Conservation (phyloP, 2,113 vertebrate species). For the Platichthys flesus region DNA sequence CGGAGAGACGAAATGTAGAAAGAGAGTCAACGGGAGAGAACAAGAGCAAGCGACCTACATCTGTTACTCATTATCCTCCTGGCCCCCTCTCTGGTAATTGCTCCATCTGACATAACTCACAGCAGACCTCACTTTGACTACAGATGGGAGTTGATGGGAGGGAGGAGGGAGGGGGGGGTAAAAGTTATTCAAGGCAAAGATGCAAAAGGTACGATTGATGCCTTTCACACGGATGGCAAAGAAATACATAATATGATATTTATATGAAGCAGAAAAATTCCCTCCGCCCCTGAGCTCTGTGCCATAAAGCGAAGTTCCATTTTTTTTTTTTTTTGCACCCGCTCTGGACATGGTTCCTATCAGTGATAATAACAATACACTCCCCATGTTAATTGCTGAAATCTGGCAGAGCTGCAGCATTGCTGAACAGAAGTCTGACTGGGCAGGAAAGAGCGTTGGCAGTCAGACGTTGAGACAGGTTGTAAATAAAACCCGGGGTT, state of each 20-base stretch:
- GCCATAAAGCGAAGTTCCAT: slow-evolving; percentile 5
- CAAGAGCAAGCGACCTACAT: slow-evolving; percentile 84
- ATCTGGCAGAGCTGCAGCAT: slow-evolving; percentile 44
- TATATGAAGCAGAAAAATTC: slow-evolving; percentile 1
- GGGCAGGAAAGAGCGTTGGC: slow-evolving; percentile 25
- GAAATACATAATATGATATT: neutral
- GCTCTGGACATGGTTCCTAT: slow-evolving; percentile 1
- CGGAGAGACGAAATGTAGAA: slow-evolving; percentile 35
- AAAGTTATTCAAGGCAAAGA: slow-evolving; percentile 85
- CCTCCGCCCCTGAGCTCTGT: neutral
- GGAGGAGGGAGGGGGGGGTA: slow-evolving; percentile 1
- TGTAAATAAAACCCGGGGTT: slow-evolving; percentile 41
- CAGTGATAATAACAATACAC: slow-evolving; percentile 18
- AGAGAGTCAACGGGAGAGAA: slow-evolving; percentile 50
- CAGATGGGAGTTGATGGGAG: slow-evolving; percentile 76
- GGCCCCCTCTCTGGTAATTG: slow-evolving; percentile 88
- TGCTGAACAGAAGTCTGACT: slow-evolving; percentile 42
- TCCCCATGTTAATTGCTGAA: slow-evolving; percentile 44
- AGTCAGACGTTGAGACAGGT: slow-evolving; percentile 48
- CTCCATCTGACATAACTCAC: slow-evolving; percentile 94
- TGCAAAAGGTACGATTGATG: slow-evolving; percentile 53
- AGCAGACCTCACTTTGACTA: slow-evolving; percentile 87
- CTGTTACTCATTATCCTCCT: slow-evolving; percentile 91
- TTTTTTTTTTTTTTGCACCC: neutral
- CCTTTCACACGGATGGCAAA: slow-evolving; percentile 1